Percentiles rank a stretch among this genome's conserved stretches.
Conservation (phyloP, 2,113 vertebrate species). For the Mugil cephalus region DNA sequence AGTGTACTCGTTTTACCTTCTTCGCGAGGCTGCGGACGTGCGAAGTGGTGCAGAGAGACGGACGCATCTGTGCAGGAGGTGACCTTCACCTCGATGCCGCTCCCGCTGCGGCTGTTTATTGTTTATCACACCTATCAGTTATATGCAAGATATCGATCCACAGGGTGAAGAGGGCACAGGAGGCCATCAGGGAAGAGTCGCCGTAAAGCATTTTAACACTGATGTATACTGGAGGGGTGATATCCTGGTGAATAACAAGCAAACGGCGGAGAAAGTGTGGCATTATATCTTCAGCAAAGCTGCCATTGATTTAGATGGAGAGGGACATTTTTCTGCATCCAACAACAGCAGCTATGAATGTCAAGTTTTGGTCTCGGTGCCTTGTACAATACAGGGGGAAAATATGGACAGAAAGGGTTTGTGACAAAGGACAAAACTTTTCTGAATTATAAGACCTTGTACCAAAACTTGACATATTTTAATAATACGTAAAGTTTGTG, state of each 20-base stretch:
- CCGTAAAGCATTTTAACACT: slow-evolving; percentile 2
- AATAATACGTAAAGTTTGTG: not conserved
- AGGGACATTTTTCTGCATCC: slow-evolving; percentile 22
- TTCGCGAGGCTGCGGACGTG: not conserved
- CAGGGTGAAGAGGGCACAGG: not conserved
- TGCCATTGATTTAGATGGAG: slow-evolving; percentile 38
- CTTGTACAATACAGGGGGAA: not conserved
- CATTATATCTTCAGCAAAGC: slow-evolving; percentile 32
- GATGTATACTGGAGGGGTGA: slow-evolving; percentile 27
- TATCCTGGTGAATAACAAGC: slow-evolving; percentile 15
- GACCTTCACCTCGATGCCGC: slow-evolving; percentile 7
- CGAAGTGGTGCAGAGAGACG: not conserved
- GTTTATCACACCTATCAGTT: not conserved
- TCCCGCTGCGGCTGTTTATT: not conserved
- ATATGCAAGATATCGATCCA: slow-evolving; percentile 11
- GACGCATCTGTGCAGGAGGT: slow-evolving; percentile 5
- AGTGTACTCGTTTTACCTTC: not conserved
- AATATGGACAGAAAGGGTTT: not conserved
- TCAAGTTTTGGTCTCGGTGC: slow-evolving; percentile 15
- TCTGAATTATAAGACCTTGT: not conserved
- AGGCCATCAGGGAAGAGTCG: slow-evolving; percentile 5
- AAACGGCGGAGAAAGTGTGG: slow-evolving; percentile 16
- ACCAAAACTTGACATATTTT: not conserved
- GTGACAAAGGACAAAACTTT: not conserved
- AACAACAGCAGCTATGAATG: slow-evolving; percentile 35